phyloP scores from a whole-genome alignment of 37 sponge, comb jelly and placozoan genomes.

The Beroe forskalii region DNA sequence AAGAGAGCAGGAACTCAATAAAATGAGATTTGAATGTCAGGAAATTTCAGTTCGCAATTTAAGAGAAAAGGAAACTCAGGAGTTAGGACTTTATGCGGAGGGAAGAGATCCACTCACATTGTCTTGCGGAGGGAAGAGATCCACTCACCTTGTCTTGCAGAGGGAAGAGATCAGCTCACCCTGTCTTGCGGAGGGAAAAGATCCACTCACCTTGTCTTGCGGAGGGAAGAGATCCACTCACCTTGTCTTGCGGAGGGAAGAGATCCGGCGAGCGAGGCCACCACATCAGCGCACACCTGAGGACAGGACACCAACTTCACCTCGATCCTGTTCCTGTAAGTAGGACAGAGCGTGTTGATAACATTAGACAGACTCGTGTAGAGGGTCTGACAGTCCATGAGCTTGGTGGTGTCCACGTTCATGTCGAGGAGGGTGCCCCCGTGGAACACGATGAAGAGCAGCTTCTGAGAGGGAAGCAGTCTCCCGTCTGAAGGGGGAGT shows the following conservation, averaged over 20 bases:
- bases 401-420: slow-evolving; percentile 36
- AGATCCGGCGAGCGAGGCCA: slow-evolving; percentile 7
- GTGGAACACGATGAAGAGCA: slow-evolving; percentile 61
- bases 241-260: slow-evolving; percentile 32
- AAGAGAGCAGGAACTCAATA: no score
- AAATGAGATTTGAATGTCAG: no score
- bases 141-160: no score
- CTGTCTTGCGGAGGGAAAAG: no score
- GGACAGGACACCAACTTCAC: slow-evolving; percentile 44
- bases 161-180: no score
- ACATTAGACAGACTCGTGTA: slow-evolving; percentile 25
- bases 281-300: slow-evolving; percentile 61
- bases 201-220: no score
- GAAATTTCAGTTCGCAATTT: no score
- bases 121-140: no score
- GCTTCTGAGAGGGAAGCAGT: slow-evolving; percentile 49
- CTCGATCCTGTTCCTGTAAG: slow-evolving; percentile 63
- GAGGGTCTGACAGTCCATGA: slow-evolving; percentile 36
- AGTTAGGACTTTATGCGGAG: no score
- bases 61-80: no score
- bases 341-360: slow-evolving; percentile 53
- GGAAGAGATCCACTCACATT: no score
- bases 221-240: no score
- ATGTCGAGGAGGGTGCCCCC: slow-evolving; percentile 47
- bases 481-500: slow-evolving; percentile 7